Base-by-base conservation (phyloP, 2,113 vertebrate species). In the Rostratula benghalensis region DNA sequence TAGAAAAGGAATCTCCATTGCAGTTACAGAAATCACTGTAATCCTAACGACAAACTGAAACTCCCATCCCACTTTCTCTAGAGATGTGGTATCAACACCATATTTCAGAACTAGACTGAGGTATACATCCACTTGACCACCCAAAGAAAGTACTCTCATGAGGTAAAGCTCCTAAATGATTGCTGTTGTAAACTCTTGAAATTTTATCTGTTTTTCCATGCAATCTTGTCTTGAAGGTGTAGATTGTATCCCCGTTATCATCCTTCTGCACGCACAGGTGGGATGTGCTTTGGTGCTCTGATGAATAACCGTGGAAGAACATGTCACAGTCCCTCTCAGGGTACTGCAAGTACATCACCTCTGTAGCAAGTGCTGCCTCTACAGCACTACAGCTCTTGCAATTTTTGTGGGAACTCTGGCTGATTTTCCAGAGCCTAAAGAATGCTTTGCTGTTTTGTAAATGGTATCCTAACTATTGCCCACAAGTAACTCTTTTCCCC, bases 371-470 rank as follows among this genome's bases (percentile, higher is more conserved):
- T 87, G 91, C 89, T 84, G 45, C 70, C 57, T 60, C 23, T 35
- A 24, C n/a, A 90, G 78, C 85, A 91, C 89, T 80, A 35, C 70
- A 87, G 14, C 65, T 94, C 74, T 90, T 87, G 63, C 71, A 87
- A 33, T 90, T 94, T 91, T 87, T 35, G 24, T 63, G 83, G 97
- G 93, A 77, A 90, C 85, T 84, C 81, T 61, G 87, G 54, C 35
- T 95, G 82, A 68, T 68, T 93, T 86, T 94, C 79, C 90, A 94
- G 51, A 93, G 69, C 24, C 22, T 91, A 93, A 95, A 91, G 83
- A 68, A 78, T 75, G 88, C 39, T 70, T 95, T 53, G 68, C 83
- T 94, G 11, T 94, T 97, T 86, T 80, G 56, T 35, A 79, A 92
- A 82, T 33, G 28, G 39, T 51, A 46, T 56, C 75, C 17, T 71